Percentiles rank a stretch among this genome's conserved stretches.
Conservation (phyloP, 2,888 invertebrate species). For the Drosophila rellima region DNA sequence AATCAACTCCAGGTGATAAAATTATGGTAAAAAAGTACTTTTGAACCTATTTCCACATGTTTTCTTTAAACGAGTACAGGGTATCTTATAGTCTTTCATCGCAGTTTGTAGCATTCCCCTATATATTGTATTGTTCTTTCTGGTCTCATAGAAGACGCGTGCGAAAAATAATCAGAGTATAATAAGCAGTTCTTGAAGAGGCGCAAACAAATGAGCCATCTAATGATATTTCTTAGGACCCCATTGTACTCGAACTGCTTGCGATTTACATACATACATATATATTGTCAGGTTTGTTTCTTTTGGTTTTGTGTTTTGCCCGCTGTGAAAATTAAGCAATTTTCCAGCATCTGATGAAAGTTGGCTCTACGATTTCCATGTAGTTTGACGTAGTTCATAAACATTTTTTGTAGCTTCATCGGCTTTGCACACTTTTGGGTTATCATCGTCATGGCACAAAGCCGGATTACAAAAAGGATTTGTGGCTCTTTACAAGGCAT, state of each 20-base stretch:
- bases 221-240: conserved; percentile 64
- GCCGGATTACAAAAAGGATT: conserved; percentile 76
- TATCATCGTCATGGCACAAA: conserved; percentile 65
- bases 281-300: conserved; percentile 13
- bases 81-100: neutral
- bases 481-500: conserved; percentile 66
- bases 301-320: conserved; percentile 6
- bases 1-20: too few species aligned
- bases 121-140: conserved; percentile 4
- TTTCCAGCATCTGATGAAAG: conserved; percentile 57
- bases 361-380: conserved; percentile 11
- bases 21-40: too few species aligned
- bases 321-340: conserved; percentile 70
- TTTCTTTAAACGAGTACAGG: too few species aligned
- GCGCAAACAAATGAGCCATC: conserved; percentile 76
- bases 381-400: conserved; percentile 61
- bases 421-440: conserved; percentile 77
- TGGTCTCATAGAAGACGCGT: conserved; percentile 54
- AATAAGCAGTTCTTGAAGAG: conserved; percentile 71
- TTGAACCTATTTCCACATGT: too few species aligned
- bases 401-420: conserved; percentile 56
- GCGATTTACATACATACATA: conserved; percentile 57
- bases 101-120: neutral
- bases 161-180: conserved; percentile 74
- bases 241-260: conserved; percentile 18